Base-by-base conservation (phyloP, 1,140 invertebrate genomes). In the Drosophila chauvacae region DNA sequence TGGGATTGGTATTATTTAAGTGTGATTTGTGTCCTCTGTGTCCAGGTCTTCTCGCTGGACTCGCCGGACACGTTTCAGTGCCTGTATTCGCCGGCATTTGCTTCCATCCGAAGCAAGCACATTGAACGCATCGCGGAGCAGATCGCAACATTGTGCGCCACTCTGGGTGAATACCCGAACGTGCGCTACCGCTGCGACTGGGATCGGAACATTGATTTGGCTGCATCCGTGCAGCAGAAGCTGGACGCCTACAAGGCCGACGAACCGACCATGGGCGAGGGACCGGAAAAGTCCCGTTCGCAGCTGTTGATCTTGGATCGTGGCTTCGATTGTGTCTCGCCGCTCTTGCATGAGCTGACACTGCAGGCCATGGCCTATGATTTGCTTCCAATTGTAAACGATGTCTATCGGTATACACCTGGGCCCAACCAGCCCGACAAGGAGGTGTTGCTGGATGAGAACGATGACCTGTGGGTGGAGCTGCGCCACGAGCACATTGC, bases 341-440 rank as follows among this genome's bases (percentile, higher is more conserved):
- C 99, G 0, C 93, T 99, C 13, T 94, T 99, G 7, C 99, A 99
- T 92, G 99, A 99, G 93, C 94, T 99, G 9, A 99, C 99, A 3
- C 95, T 99, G 47, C 99, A 99, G 94, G 99, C 99, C 28, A 99
- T 99, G 99, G 98, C 98, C 20, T 99, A 99, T 92, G 99, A 99
- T 94, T 94, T 99, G 59, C 94, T 99, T 66, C 97, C 97, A 30
- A 99, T 99, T 81, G 97, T 99, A 85, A 99, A 99, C 93, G 99
- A 99, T 94, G 99, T 99, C 9, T 99, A 99, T 93, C 98, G 97
- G 95, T 98, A 91, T 77, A 93, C 94, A 13, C 92, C 92, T 2
- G 94, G 94, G 71, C 95, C 94, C 63, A 96, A 96, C 72, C 95
- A 95, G 59, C 95, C 95, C 30, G 96, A 98, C 80, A 99, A 99